Percentiles rank a stretch among this genome's conserved stretches.
These are phyloP conservation scores for Galerucella nymphaeae DNA, from an alignment of 2,888 invertebrate species.

Conservation along the genomic window DNA sequence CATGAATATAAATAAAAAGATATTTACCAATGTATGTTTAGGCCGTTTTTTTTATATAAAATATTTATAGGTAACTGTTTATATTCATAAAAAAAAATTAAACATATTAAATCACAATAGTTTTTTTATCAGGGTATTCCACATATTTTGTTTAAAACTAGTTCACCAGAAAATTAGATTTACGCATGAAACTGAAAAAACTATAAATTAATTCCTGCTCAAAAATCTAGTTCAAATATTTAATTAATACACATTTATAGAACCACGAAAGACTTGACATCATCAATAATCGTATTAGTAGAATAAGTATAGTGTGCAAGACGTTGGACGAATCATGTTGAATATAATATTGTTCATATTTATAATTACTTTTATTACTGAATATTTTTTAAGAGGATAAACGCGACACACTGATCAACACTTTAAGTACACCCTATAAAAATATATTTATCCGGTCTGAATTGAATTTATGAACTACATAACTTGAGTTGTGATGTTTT, in stretches of 20 bases:
- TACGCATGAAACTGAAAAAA: constrained; percentile 4
- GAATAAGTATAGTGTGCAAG: too few relatives aligned
- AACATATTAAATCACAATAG: constrained; percentile 26
- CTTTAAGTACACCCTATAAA: too few relatives aligned
- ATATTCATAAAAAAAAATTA: constrained; percentile 34
- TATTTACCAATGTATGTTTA: constrained; percentile 39
- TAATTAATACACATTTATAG: background rate
- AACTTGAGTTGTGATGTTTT: constrained; percentile 4
- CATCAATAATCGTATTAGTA: too few relatives aligned
- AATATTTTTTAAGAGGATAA: too few relatives aligned
- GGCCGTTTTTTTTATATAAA: constrained; percentile 38
- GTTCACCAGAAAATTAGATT: constrained; percentile 6
- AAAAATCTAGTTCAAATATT: background rate
- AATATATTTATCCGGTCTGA: too few relatives aligned
- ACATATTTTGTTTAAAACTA: constrained; percentile 11
- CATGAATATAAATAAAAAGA: constrained; percentile 49
- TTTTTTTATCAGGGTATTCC: constrained; percentile 24
- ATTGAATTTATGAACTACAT: constrained; percentile 5
- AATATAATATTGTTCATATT: too few relatives aligned
- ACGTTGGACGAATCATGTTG: too few relatives aligned
- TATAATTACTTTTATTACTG: too few relatives aligned
- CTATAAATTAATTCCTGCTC: background rate
- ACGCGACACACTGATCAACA: too few relatives aligned
- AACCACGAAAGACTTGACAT: too few relatives aligned
- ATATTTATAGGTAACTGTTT: constrained; percentile 37